These are phyloP conservation scores for Nebria ingens DNA, from an alignment of 1,140 invertebrate genomes.

Conservation along the genomic window DNA sequence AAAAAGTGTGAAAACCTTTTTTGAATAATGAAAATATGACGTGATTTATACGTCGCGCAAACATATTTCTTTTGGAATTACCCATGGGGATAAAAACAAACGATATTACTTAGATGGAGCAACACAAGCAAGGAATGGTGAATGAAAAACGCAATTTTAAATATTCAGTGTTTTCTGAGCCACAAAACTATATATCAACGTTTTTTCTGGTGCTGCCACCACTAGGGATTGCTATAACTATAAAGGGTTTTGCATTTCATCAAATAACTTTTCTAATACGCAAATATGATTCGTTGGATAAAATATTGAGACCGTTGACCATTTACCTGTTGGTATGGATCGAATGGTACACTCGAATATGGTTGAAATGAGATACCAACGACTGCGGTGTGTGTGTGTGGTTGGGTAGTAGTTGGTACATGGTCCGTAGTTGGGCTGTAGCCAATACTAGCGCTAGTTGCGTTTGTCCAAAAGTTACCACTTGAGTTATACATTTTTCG, in stretches of 20 bases:
- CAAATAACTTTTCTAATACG: no score
- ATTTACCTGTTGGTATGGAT: constrained; percentile 2
- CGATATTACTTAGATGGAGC: neutral
- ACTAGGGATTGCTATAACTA: no score
- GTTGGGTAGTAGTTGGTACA: neutral
- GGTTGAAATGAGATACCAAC: neutral
- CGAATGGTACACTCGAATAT: neutral
- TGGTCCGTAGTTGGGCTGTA: neutral
- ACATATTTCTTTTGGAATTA: neutral
- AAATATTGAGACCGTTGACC: no score
- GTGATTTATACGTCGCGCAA: no score
- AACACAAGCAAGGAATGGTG: no score
- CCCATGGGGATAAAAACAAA: neutral
- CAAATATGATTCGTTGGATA: no score
- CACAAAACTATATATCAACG: neutral
- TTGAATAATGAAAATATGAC: no score
- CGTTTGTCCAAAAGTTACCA: neutral
- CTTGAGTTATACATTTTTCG: neutral
- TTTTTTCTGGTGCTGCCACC: no score
- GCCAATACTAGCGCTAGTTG: neutral
- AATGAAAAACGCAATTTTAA: neutral
- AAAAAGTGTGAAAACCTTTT: no score
- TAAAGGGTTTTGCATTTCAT: no score
- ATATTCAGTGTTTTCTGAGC: neutral
- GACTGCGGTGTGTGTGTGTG: neutral